These are phyloP conservation scores for Pentalonia nigronervosa DNA, from an alignment of 1,140 invertebrate genomes.

Conservation along the genomic window DNA sequence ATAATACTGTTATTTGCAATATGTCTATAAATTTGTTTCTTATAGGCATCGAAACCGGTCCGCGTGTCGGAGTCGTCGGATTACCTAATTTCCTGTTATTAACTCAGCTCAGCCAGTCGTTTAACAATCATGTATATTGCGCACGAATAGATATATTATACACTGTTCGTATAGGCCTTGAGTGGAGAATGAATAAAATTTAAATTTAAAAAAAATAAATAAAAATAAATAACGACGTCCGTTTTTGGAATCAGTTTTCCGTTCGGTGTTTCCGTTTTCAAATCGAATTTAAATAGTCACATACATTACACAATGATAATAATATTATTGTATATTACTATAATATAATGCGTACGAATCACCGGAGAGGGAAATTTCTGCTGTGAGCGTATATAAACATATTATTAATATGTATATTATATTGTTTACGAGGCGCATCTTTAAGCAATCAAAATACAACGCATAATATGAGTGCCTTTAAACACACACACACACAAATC, in stretches of 20 bases:
- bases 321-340: background rate
- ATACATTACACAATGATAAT: background rate
- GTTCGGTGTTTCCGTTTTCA: slow-evolving; percentile 40
- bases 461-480: background rate
- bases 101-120: slow-evolving; percentile 37
- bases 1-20: slow-evolving; percentile 37
- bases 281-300: slow-evolving; percentile 44
- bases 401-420: background rate
- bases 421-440: background rate
- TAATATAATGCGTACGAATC: background rate
- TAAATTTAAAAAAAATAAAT: background rate
- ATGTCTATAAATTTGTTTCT: slow-evolving; percentile 47
- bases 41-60: slow-evolving; percentile 52
- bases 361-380: background rate
- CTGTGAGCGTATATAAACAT: background rate
- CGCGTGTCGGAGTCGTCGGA: slow-evolving; percentile 43
- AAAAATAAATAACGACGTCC: slow-evolving; percentile 53
- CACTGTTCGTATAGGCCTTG: slow-evolving; percentile 31
- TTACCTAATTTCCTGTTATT: slow-evolving; percentile 58
- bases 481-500: background rate
- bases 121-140: slow-evolving; percentile 53
- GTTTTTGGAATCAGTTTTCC: slow-evolving; percentile 50
- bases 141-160: slow-evolving; percentile 32
- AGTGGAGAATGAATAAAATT: slow-evolving; percentile 34
- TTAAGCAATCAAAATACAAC: background rate